Percentiles rank a stretch among this genome's conserved stretches.
Conservation (phyloP, 2,888 invertebrate species). For the Slavum lentiscoides region DNA sequence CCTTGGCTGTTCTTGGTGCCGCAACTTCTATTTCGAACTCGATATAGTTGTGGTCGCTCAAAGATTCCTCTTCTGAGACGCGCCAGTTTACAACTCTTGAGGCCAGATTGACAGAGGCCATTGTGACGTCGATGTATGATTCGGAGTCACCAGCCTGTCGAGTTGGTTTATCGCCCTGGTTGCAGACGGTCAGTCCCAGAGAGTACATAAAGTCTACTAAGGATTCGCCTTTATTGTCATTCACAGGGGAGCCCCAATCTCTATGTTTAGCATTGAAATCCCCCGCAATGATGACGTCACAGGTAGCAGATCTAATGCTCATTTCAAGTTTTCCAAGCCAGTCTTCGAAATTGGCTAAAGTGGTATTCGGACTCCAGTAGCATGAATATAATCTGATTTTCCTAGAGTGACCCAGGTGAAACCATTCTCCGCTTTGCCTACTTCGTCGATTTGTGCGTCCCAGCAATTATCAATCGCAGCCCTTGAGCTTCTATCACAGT, state of each 20-base stretch:
- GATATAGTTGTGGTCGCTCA: conserved; percentile 5
- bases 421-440: too few species aligned
- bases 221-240: neutral
- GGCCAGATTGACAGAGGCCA: neutral
- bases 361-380: too few species aligned
- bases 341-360: too few species aligned
- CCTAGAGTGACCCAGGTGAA: too few species aligned
- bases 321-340: too few species aligned
- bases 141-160: too few species aligned
- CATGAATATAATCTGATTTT: too few species aligned
- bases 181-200: neutral
- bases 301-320: too few species aligned
- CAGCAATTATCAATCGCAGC: neutral
- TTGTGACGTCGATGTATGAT: conserved; percentile 4
- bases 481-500: neutral
- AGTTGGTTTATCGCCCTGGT: neutral
- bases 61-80: neutral
- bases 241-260: neutral
- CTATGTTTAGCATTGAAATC: conserved; percentile 1
- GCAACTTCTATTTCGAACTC: conserved; percentile 35
- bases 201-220: neutral
- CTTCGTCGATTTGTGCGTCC: neutral
- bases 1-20: too few species aligned
- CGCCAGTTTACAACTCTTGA: neutral
- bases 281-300: too few species aligned